Conservation (phyloP, 2,888 invertebrate species). For the Ctenicera cuprea region DNA sequence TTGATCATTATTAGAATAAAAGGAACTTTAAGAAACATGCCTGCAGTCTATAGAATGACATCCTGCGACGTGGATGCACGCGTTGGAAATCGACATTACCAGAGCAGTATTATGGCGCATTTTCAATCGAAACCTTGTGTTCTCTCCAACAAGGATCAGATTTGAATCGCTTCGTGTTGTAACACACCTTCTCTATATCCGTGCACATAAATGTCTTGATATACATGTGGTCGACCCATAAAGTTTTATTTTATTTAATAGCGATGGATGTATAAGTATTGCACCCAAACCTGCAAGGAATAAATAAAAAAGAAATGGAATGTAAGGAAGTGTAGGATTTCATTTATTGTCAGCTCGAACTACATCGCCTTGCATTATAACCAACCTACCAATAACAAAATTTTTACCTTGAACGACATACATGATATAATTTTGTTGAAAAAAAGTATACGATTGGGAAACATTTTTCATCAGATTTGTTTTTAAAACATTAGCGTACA, state of each 20-base stretch:
- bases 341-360: constrained; percentile 1
- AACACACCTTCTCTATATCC: constrained; percentile 53
- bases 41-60: constrained; percentile 45
- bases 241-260: constrained; percentile 69
- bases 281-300: constrained; percentile 56
- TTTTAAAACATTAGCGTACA: too few species aligned
- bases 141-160: constrained; percentile 49
- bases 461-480: too few species aligned
- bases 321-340: background rate
- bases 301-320: constrained; percentile 58
- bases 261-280: constrained; percentile 61
- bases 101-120: constrained; percentile 48
- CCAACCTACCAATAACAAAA: too few species aligned
- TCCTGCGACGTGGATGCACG: constrained; percentile 48
- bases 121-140: constrained; percentile 49
- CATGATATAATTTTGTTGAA: too few species aligned
- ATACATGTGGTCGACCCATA: constrained; percentile 68
- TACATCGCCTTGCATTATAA: too few species aligned
- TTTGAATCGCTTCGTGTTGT: constrained; percentile 47
- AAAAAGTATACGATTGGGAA: too few species aligned
- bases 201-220: constrained; percentile 58
- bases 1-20: constrained; percentile 44
- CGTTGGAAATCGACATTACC: constrained; percentile 51
- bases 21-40: constrained; percentile 42
- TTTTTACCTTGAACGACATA: too few species aligned